phyloP scores from a whole-genome alignment of 2,888 invertebrate species.

The Lycaena phlaeas region DNA sequence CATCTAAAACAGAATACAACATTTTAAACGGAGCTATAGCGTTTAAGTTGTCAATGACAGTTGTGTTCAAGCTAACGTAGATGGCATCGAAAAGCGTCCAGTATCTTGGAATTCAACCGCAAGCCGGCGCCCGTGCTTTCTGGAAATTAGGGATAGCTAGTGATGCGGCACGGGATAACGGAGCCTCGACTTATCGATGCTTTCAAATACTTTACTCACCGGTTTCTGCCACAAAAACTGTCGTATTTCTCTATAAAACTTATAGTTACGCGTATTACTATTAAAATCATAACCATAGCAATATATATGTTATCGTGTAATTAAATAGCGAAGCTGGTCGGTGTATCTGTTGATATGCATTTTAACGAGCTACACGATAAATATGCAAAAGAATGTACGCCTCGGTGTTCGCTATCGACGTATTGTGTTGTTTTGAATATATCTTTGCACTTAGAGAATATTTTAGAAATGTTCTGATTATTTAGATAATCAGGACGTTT shows the following conservation, averaged over 20 bases:
- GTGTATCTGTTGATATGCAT: conserved; percentile 9
- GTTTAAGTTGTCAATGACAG: conserved; percentile 8
- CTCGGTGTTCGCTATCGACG: neutral
- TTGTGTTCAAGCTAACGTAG: conserved; percentile 16
- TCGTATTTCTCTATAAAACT: neutral
- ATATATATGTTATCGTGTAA: conserved; percentile 31
- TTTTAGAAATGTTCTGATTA: no score
- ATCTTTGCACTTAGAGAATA: conserved; percentile 1
- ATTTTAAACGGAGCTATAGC: no score
- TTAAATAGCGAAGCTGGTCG: conserved; percentile 33
- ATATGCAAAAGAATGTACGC: conserved; percentile 19
- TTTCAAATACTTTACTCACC: neutral
- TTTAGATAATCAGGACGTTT: neutral
- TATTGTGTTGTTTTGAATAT: neutral
- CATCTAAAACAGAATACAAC: no score
- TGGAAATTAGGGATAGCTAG: conserved; percentile 60
- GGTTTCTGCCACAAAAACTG: neutral
- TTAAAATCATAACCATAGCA: conserved; percentile 15
- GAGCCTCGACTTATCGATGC: conserved; percentile 1
- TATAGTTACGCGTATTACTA: conserved; percentile 5
- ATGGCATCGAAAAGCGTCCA: conserved; percentile 25
- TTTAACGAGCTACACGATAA: conserved; percentile 14
- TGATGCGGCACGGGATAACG: conserved; percentile 25
- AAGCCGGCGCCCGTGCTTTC: conserved; percentile 64
- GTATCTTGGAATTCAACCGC: conserved; percentile 63